Conservation (phyloP, 2,888 invertebrate species). For the Lasioglossum oenotherae region DNA sequence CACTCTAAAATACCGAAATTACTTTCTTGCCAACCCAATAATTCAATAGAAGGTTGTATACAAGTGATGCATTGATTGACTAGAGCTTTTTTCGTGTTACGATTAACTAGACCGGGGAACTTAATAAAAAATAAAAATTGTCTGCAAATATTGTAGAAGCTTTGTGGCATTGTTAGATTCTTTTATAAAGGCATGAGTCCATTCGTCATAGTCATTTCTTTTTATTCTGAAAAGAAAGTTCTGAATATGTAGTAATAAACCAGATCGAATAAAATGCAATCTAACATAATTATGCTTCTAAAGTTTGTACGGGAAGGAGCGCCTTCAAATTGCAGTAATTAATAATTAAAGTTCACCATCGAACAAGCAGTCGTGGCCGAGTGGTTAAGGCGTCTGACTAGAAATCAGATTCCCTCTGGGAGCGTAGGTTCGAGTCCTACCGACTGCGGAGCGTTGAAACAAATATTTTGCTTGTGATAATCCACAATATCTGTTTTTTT, state of each 20-base stretch:
- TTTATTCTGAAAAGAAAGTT: not conserved
- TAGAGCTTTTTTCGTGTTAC: not conserved
- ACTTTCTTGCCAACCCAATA: too few relatives aligned
- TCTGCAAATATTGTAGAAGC: too few relatives aligned
- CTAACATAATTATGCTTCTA: not conserved
- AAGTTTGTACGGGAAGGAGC: not conserved
- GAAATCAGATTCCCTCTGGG: conserved; percentile 96
- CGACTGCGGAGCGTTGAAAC: conserved; percentile 87
- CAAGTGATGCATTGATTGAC: not conserved
- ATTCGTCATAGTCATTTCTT: not conserved
- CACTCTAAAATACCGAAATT: too few relatives aligned
- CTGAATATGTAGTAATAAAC: too few relatives aligned
- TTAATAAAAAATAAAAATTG: too few relatives aligned
- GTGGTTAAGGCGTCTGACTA: conserved; percentile 96
- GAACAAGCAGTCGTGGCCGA: conserved; percentile 91
- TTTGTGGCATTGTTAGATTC: too few relatives aligned
- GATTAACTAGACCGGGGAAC: too few relatives aligned
- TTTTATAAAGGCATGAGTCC: too few relatives aligned
- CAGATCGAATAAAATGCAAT: not conserved
- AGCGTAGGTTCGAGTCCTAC: conserved; percentile 96
- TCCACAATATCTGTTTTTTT: not conserved
- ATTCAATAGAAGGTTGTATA: not conserved
- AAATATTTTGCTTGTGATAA: not conserved
- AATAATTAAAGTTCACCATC: not conserved
- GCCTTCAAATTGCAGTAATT: not conserved